Evolutionary conservation across 2,888 invertebrate genomes (phyloP).

Genomic region (Trichogramma evanescens): DNA sequence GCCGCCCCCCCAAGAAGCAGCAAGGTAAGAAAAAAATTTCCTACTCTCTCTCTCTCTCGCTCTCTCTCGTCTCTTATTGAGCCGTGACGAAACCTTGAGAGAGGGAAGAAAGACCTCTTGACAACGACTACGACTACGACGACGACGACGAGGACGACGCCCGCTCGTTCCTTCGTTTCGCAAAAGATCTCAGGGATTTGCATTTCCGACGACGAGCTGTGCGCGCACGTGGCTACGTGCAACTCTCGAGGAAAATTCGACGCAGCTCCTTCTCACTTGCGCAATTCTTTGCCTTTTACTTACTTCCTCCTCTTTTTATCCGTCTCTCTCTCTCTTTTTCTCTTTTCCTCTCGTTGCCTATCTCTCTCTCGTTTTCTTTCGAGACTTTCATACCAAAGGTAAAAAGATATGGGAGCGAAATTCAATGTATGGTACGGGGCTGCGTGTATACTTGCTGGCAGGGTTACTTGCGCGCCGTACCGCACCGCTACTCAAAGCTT

Average conservation of each 20-base stretch:
- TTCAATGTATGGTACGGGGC: background rate
- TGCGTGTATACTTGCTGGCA: background rate
- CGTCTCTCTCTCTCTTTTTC: background rate
- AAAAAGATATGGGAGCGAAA: background rate
- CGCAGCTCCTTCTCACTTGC: background rate
- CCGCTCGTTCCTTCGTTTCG: no score
- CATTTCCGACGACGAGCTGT: slow-evolving; percentile 10
- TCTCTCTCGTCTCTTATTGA: slow-evolving; percentile 16
- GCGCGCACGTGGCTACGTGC: slow-evolving; percentile 2
- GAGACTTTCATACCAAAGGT: background rate
- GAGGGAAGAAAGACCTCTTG: slow-evolving; percentile 1
- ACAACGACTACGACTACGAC: background rate
- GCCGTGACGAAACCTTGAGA: slow-evolving; percentile 7
- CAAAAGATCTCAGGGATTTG: slow-evolving; percentile 14
- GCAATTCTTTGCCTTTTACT: background rate
- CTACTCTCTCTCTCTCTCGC: background rate
- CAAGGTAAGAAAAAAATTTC: background rate
- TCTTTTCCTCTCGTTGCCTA: background rate
- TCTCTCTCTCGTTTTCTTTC: background rate
- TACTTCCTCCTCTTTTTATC: background rate
- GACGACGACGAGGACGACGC: no score
- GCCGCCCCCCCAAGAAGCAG: no score
- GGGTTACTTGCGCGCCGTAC: no score
- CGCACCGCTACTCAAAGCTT: no score
- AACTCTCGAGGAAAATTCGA: slow-evolving; percentile 13